Percentiles rank a stretch among this genome's conserved stretches.
Evolutionary conservation across 2,888 invertebrate species (phyloP).

Genomic region (Nebria brevicollis): DNA sequence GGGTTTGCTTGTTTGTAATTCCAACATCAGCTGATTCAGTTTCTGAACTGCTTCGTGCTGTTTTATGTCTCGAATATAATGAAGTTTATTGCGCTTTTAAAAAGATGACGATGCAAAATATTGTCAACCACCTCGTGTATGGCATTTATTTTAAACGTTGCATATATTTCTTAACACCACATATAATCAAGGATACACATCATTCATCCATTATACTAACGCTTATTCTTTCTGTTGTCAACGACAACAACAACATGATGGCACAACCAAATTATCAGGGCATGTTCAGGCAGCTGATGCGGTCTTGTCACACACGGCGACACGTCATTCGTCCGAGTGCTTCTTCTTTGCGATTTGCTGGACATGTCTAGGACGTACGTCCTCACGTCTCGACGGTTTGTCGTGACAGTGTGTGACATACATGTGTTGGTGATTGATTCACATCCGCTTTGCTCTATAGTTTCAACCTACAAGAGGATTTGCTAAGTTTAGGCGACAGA

Average conservation of each 20-base stretch:
- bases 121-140: background rate
- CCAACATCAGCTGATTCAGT: constrained; percentile 10
- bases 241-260: background rate
- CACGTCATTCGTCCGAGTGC: constrained; percentile 24
- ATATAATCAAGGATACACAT: constrained; percentile 8
- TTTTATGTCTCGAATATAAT: background rate
- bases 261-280: constrained; percentile 13
- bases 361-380: constrained; percentile 36
- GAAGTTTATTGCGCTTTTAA: too few relatives aligned
- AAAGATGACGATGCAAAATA: too few relatives aligned
- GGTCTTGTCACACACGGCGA: constrained; percentile 20
- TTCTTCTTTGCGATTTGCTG: constrained; percentile 20
- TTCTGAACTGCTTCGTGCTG: background rate
- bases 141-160: background rate
- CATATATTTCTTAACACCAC: background rate
- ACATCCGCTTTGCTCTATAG: constrained; percentile 1
- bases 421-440: constrained; percentile 44
- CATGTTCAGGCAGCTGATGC: constrained; percentile 16
- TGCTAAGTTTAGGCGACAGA: background rate
- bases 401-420: constrained; percentile 25
- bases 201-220: background rate
- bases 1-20: constrained; percentile 15
- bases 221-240: background rate
- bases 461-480: background rate
- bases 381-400: constrained; percentile 6